Evolutionary conservation across 2,888 invertebrate species (phyloP).

Genomic region (Drosophila leonis): DNA sequence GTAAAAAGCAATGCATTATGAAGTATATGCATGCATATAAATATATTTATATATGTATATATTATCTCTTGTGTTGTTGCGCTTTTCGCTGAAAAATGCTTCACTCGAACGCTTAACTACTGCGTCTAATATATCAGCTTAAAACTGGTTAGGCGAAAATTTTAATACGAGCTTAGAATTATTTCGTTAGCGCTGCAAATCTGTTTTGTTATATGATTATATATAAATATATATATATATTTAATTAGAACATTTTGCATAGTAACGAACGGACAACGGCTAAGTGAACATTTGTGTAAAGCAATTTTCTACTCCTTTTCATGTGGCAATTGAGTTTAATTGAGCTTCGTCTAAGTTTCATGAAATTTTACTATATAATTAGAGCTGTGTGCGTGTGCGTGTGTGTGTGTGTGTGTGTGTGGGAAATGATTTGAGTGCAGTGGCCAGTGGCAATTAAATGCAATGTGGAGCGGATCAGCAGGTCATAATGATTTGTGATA

Average conservation of each 20-base stretch:
- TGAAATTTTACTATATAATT: not conserved
- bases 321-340: not conserved
- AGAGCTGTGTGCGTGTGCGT: not conserved
- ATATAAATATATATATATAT: not conserved
- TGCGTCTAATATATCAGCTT: not conserved
- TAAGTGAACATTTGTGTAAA: slow-evolving; percentile 7
- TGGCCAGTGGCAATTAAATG: slow-evolving; percentile 44
- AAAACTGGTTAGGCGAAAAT: not conserved
- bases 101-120: not conserved
- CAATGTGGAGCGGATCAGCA: slow-evolving; percentile 65
- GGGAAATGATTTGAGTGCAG: slow-evolving; percentile 8
- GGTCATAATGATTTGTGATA: slow-evolving; percentile 80
- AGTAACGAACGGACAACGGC: not conserved
- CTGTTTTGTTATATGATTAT: not conserved
- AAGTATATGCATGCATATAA: not conserved
- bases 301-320: not conserved
- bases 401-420: not conserved
- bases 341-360: not conserved
- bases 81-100: not conserved
- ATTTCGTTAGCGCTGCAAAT: not conserved
- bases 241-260: slow-evolving; percentile 5
- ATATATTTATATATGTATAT: not conserved
- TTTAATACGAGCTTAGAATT: not conserved
- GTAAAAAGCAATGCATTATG: not conserved
- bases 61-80: not conserved